A percentile compares a stretch with the other conserved stretches of the same genome.
Conservation (phyloP, 1,140 invertebrate genomes). For the Heliconius melpomene region DNA sequence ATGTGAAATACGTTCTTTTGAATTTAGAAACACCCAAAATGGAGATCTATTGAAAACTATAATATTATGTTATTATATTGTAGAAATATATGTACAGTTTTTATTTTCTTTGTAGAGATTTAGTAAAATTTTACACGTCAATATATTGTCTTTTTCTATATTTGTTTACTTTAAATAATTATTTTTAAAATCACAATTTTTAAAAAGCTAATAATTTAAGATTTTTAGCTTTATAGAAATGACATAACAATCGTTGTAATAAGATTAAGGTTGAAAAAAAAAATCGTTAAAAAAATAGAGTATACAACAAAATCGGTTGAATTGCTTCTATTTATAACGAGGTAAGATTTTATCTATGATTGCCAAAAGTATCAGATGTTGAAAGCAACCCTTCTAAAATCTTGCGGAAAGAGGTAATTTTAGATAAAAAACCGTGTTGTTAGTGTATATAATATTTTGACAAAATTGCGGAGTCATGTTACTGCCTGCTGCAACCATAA, state of each 20-base stretch:
- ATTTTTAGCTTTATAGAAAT: neutral
- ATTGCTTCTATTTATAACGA: neutral
- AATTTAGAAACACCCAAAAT: slow-evolving; percentile 67
- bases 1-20: slow-evolving; percentile 77
- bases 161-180: neutral
- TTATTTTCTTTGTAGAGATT: neutral
- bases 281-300: neutral
- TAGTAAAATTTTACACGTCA: neutral
- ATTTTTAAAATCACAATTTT: neutral
- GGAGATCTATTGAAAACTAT: slow-evolving; percentile 39
- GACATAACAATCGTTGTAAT: neutral
- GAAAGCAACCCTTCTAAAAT: slow-evolving; percentile 49
- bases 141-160: neutral
- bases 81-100: slow-evolving; percentile 15
- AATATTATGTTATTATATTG: slow-evolving; percentile 7
- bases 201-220: neutral
- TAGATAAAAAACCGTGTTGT: slow-evolving; percentile 54
- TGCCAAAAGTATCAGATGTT: slow-evolving; percentile 57
- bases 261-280: neutral
- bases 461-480: slow-evolving; percentile 74
- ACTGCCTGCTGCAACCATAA: slow-evolving; percentile 43
- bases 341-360: slow-evolving; percentile 58
- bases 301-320: neutral
- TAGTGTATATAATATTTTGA: slow-evolving; percentile 74
- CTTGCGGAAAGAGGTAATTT: slow-evolving; percentile 57